These are phyloP conservation scores for Drosophila busckii DNA, from an alignment of 1,140 invertebrate genomes.

Conservation along the genomic window DNA sequence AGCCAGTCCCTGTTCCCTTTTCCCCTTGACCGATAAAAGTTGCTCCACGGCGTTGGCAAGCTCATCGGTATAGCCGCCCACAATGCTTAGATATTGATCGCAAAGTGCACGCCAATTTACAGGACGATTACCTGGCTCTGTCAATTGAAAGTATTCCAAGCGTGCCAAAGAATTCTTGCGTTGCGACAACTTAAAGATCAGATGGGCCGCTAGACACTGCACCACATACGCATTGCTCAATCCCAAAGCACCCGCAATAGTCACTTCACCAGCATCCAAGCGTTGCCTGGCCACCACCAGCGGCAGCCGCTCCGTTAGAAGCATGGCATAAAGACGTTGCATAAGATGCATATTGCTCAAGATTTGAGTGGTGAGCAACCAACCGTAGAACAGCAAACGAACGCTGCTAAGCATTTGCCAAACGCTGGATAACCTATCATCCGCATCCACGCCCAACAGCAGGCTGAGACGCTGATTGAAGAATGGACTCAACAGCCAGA, in stretches of 20 bases:
- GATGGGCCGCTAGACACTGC: slow-evolving; percentile 85
- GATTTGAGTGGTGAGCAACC: slow-evolving; percentile 85
- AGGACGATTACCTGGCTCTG: slow-evolving; percentile 85
- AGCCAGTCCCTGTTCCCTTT: slow-evolving; percentile 12
- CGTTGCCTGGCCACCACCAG: slow-evolving; percentile 80
- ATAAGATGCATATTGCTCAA: slow-evolving; percentile 84
- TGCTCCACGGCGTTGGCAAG: slow-evolving; percentile 81
- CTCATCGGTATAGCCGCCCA: slow-evolving; percentile 83
- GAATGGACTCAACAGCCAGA: slow-evolving; percentile 41
- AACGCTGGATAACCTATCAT: slow-evolving; percentile 49
- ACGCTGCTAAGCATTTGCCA: slow-evolving; percentile 41
- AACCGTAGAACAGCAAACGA: slow-evolving; percentile 82
- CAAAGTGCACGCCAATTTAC: slow-evolving; percentile 88
- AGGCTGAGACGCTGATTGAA: slow-evolving; percentile 34
- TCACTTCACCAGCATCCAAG: slow-evolving; percentile 44
- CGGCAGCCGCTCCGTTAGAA: slow-evolving; percentile 84
- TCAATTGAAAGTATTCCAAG: slow-evolving; percentile 84
- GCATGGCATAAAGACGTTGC: slow-evolving; percentile 84
- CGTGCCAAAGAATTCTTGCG: slow-evolving; percentile 76
- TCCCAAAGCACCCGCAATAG: slow-evolving; percentile 81
- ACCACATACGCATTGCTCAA: slow-evolving; percentile 82
- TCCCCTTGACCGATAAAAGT: slow-evolving; percentile 48
- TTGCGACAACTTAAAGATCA: slow-evolving; percentile 80
- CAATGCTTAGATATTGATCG: slow-evolving; percentile 81
- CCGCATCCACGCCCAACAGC: slow-evolving; percentile 41